Conservation (phyloP, 2,797 vertebrate genomes). For the Clarias platycephalus region DNA sequence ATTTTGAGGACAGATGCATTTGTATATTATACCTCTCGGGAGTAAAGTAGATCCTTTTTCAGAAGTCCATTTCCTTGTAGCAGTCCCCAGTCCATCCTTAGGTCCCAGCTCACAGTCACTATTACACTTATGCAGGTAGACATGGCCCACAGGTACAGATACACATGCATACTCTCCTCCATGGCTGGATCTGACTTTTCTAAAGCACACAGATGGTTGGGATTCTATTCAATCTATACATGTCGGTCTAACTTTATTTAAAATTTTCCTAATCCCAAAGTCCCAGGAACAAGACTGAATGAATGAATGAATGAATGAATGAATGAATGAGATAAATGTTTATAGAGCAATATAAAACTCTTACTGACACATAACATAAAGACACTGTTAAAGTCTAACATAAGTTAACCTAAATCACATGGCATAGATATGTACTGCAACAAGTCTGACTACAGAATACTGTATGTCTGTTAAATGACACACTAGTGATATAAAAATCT, state of each 20-base stretch:
- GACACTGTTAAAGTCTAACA: too few species aligned
- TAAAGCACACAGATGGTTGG: conserved; percentile 60
- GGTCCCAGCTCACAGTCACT: conserved; percentile 85
- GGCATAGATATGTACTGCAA: not conserved
- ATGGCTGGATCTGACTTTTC: conserved; percentile 33
- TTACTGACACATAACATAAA: not conserved
- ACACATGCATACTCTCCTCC: conserved; percentile 73
- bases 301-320: not conserved
- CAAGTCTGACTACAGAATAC: not conserved
- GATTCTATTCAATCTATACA: not conserved
- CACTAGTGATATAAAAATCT: not conserved
- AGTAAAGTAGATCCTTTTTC: conserved; percentile 81
- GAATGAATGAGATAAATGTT: not conserved
- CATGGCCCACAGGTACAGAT: conserved; percentile 85
- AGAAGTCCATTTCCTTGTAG: conserved; percentile 85
- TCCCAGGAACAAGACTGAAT: not conserved
- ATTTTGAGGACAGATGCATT: not conserved
- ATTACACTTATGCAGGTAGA: conserved; percentile 80
- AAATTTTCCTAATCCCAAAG: not conserved
- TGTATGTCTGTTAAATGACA: not conserved
- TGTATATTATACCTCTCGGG: conserved; percentile 73
- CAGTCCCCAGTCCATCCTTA: conserved; percentile 88
- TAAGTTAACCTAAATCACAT: not conserved
- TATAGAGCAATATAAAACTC: not conserved
- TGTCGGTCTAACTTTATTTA: not conserved